Evolutionary conservation across 2,888 invertebrate genomes (phyloP), one percentile per base, ranked within the genome.

Genomic region (Acrobasis suavella): DNA sequence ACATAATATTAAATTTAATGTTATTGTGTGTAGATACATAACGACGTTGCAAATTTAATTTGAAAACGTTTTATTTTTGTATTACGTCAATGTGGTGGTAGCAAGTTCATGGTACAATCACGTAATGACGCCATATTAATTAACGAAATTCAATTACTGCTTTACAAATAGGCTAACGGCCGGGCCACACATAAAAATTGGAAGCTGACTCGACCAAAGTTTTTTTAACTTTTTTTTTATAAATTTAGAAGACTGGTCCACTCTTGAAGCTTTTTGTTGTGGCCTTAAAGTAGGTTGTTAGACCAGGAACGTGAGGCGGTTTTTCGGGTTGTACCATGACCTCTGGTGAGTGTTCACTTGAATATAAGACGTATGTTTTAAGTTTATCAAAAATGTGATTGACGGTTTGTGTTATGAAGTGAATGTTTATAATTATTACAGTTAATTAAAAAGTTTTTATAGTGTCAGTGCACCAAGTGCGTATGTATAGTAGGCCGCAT

Each of bases 401-500:
- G 76, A 81, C 77, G 74, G 78, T 85, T 85, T 87, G 82, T 86
- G 82, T 87, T 83, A 22, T 79, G 74, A 74, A 76, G 70, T 82
- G 72, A 81, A 83, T 80, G 80, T 84, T 81, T 80, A 78, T 79
- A 79, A 75, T 72, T 72, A 70, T 73, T 73, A 68, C 74, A 73
- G 72, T 74, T 73, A 70, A 73, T 72, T 76, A 71, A 72, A 72
- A 76, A 76, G 76, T 78, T 78, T 77, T 80, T 66, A 75, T 84
- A 78, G 76, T 81, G 73, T 80, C 81, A 78, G 80, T 80, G 91
- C 91, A 91, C 91, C 83, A 90, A 91, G 91, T 91, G 91, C 91
- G 78, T 76, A 76, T 81, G 78, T 82, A 76, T 79, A 75, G 77
- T 84, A 83, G 82, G 76, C 80, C 81, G 79, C 85, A 81, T 85